Evolutionary conservation across 2,797 vertebrate genomes (phyloP).

Genomic region (Mallotus villosus): DNA sequence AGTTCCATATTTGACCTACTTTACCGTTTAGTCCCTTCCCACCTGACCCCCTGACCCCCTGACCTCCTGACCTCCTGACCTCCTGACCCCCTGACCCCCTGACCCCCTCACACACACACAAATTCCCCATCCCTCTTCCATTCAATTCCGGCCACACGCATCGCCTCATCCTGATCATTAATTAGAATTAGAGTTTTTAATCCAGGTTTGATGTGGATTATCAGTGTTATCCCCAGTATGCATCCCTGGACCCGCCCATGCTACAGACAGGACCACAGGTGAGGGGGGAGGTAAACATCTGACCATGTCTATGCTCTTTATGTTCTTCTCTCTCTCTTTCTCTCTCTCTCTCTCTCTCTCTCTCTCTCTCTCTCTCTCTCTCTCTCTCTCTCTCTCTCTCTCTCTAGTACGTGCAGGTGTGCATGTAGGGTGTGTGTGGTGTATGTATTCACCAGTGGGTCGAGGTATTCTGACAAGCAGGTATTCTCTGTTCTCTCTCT

Average conservation of each 20-base stretch:
- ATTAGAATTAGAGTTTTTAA: constrained; percentile 1
- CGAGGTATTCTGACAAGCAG: background rate
- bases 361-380: background rate
- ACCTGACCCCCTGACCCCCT: too few species aligned
- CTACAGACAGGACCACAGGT: constrained; percentile 36
- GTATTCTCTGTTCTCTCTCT: background rate
- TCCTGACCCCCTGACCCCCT: too few species aligned
- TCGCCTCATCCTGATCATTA: constrained; percentile 62
- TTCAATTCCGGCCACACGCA: constrained; percentile 16
- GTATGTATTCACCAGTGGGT: background rate
- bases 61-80: too few species aligned
- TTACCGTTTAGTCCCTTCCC: too few species aligned
- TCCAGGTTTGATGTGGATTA: constrained; percentile 72
- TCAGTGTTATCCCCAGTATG: constrained; percentile 44
- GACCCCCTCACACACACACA: too few species aligned
- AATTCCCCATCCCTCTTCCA: background rate
- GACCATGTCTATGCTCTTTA: too few species aligned
- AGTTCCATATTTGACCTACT: too few species aligned
- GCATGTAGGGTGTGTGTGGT: background rate
- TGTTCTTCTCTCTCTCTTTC: background rate
- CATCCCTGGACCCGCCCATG: constrained; percentile 62
- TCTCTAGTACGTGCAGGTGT: background rate
- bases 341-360: constrained; percentile 3
- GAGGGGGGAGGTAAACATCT: constrained; percentile 15
- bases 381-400: constrained; percentile 1